These are phyloP conservation scores for Valencia hispanica DNA, from an alignment of 2,797 vertebrate species.

Conservation along the genomic window DNA sequence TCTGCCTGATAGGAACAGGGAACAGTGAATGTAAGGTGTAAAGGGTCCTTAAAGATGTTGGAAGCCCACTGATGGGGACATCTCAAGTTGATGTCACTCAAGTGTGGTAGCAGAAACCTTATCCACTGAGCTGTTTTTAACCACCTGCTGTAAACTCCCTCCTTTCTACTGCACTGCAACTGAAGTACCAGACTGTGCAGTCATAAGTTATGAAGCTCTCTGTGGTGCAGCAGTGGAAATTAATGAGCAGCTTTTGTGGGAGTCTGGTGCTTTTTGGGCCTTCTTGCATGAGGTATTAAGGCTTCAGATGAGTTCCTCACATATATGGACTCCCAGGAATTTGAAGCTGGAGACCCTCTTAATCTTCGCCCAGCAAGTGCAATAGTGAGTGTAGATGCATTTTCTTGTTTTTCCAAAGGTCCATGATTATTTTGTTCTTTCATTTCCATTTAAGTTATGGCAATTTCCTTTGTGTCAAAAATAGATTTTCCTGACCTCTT, in stretches of 20 bases:
- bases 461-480: background rate
- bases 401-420: conserved; percentile 7
- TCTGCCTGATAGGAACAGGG: background rate
- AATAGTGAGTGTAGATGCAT: background rate
- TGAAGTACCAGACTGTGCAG: conserved; percentile 3
- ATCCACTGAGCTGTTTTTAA: background rate
- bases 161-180: conserved; percentile 4
- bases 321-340: conserved; percentile 3
- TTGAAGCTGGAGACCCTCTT: conserved; percentile 9
- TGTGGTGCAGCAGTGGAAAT: conserved; percentile 10
- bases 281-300: conserved; percentile 10
- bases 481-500: background rate
- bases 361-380: background rate
- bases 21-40: background rate
- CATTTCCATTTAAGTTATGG: background rate
- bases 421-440: background rate
- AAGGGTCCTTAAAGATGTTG: conserved; percentile 1
- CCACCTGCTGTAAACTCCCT: conserved; percentile 9
- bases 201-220: conserved; percentile 3
- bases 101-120: background rate
- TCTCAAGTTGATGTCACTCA: conserved; percentile 3
- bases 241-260: conserved; percentile 13
- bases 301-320: conserved; percentile 7
- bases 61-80: background rate
- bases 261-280: conserved; percentile 4